A percentile compares a stretch with the other conserved stretches of the same genome.
Conservation (phyloP, 1,140 invertebrate genomes). For the Penaeus vannamei region DNA sequence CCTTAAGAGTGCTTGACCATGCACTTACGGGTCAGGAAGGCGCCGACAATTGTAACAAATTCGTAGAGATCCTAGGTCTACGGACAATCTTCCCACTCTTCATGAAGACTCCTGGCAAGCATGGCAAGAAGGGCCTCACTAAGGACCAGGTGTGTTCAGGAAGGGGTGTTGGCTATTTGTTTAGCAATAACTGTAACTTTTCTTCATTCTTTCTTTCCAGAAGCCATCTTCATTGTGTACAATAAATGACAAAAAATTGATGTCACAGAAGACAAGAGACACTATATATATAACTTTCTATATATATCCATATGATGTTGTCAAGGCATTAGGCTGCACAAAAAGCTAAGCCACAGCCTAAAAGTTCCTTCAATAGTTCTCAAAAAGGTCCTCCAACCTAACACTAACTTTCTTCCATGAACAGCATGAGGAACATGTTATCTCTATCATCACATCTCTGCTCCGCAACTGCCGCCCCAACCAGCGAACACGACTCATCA, state of each 20-base stretch:
- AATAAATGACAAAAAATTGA: too few relatives aligned
- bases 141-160: conserved; percentile 68
- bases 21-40: conserved; percentile 94
- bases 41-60: conserved; percentile 96
- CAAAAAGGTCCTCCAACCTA: too few relatives aligned
- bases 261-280: too few relatives aligned
- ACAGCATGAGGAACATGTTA: conserved; percentile 84
- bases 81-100: conserved; percentile 97
- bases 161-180: neutral
- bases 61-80: conserved; percentile 97
- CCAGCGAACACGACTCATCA: conserved; percentile 89
- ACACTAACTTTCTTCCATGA: too few relatives aligned
- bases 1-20: conserved; percentile 96
- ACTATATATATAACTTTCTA: too few relatives aligned
- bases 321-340: too few relatives aligned
- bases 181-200: too few relatives aligned
- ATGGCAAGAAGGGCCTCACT: conserved; percentile 86
- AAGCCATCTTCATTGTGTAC: too few relatives aligned
- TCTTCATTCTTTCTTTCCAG: too few relatives aligned
- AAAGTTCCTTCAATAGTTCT: too few relatives aligned
- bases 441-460: conserved; percentile 95
- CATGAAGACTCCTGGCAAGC: conserved; percentile 97
- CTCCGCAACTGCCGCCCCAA: conserved; percentile 91
- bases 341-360: too few relatives aligned
- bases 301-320: too few relatives aligned